Conservation (phyloP, 1,140 invertebrate species). For the Eriosoma lanigerum region DNA sequence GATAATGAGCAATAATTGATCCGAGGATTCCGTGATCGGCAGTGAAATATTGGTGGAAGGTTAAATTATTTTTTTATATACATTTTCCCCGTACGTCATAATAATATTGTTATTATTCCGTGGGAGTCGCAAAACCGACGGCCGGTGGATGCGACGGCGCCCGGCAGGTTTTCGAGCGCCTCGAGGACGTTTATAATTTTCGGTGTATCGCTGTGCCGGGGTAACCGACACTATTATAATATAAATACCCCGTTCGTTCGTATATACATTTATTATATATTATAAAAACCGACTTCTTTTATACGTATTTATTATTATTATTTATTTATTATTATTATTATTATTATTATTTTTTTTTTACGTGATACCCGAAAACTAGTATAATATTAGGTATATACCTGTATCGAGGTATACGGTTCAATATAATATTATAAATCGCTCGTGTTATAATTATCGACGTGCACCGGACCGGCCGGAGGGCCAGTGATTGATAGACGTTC, state of each 20-base stretch:
- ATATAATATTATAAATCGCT: slow-evolving; percentile 25
- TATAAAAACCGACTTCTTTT: slow-evolving; percentile 22
- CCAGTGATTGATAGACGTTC: slow-evolving; percentile 51
- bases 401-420: background rate
- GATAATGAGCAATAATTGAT: slow-evolving; percentile 51
- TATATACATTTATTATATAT: slow-evolving; percentile 22
- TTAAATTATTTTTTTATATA: background rate
- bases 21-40: slow-evolving; percentile 46
- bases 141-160: slow-evolving; percentile 6
- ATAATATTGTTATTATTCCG: slow-evolving; percentile 22
- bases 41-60: slow-evolving; percentile 45
- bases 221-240: slow-evolving; percentile 15
- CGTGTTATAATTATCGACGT: slow-evolving; percentile 52
- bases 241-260: slow-evolving; percentile 30
- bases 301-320: slow-evolving; percentile 15
- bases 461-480: slow-evolving; percentile 48
- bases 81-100: background rate
- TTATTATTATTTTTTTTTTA: background rate
- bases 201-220: slow-evolving; percentile 3
- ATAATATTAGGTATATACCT: slow-evolving; percentile 1
- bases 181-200: slow-evolving; percentile 50
- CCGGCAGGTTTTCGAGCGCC: slow-evolving; percentile 31
- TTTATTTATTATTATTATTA: too few species aligned
- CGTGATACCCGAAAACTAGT: slow-evolving; percentile 36
- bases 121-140: slow-evolving; percentile 45